Conservation (phyloP, 2,113 vertebrate genomes). For the Strigops habroptila region DNA sequence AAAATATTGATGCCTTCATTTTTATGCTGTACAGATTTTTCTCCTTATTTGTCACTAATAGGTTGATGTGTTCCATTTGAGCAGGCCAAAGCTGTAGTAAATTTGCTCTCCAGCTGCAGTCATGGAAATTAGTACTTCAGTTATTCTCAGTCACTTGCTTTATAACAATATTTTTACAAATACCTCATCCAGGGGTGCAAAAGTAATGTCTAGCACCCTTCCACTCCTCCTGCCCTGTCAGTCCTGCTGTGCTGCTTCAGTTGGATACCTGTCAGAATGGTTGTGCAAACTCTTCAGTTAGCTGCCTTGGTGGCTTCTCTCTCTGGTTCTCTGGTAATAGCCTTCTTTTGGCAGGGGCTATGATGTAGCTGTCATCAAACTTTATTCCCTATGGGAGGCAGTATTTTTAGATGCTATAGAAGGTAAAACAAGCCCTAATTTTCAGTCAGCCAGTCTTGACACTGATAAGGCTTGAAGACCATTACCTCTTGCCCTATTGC, state of each 20-base stretch:
- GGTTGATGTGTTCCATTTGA: not conserved
- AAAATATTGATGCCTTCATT: not conserved
- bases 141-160: not conserved
- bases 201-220: not conserved
- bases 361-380: not conserved
- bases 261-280: not conserved
- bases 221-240: rapidly evolving
- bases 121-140: not conserved
- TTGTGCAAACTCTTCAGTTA: not conserved
- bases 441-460: not conserved
- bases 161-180: not conserved
- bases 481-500: not conserved
- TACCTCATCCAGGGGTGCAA: not conserved
- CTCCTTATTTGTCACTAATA: not conserved
- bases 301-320: not conserved
- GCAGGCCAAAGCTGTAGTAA: not conserved
- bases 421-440: not conserved
- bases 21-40: not conserved
- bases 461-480: not conserved
- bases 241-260: not conserved
- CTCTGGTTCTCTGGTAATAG: not conserved
- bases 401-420: not conserved
- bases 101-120: not conserved
- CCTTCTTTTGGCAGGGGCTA: not conserved
- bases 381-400: not conserved